Evolutionary conservation across 64 coral and sea anemone genomes (phyloP).

Genomic region (Montipora sp.): DNA sequence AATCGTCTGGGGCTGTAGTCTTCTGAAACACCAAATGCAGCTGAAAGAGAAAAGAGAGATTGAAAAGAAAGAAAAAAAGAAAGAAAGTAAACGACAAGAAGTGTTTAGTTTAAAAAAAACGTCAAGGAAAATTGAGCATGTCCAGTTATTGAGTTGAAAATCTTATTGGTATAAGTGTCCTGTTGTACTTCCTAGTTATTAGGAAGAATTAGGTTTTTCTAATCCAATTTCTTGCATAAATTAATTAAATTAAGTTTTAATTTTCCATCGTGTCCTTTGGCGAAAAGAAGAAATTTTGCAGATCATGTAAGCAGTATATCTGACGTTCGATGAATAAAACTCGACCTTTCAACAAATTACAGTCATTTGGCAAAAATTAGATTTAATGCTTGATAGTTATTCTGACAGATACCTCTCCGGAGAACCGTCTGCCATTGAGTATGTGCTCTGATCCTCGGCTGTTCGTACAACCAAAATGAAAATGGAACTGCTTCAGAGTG

Average conservation of each 20-base stretch:
- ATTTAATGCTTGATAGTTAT: neutral
- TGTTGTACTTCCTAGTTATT: neutral
- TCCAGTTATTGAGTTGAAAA: neutral
- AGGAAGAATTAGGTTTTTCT: neutral
- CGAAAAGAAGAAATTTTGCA: neutral
- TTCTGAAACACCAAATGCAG: constrained; percentile 22
- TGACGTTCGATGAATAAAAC: neutral
- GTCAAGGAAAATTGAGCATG: neutral
- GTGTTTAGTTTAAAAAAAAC: neutral
- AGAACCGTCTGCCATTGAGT: neutral
- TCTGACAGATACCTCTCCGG: constrained; percentile 12
- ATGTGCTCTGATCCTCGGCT: constrained; percentile 18
- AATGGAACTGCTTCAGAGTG: constrained; percentile 21
- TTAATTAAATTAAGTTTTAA: neutral
- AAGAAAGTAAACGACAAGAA: neutral
- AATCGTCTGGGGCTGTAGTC: neutral
- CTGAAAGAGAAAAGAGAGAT: neutral
- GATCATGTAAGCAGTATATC: neutral
- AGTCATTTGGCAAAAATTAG: neutral
- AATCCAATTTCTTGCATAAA: neutral
- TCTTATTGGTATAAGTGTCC: neutral
- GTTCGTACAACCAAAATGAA: constrained; percentile 33
- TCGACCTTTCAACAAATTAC: neutral
- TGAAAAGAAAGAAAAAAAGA: neutral
- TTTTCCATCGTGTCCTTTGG: neutral